A percentile compares a stretch with the other conserved stretches of the same genome.
These are phyloP conservation scores for Caenorhabditis briggsae DNA, from an alignment of 1,140 invertebrate genomes.

Conservation along the genomic window DNA sequence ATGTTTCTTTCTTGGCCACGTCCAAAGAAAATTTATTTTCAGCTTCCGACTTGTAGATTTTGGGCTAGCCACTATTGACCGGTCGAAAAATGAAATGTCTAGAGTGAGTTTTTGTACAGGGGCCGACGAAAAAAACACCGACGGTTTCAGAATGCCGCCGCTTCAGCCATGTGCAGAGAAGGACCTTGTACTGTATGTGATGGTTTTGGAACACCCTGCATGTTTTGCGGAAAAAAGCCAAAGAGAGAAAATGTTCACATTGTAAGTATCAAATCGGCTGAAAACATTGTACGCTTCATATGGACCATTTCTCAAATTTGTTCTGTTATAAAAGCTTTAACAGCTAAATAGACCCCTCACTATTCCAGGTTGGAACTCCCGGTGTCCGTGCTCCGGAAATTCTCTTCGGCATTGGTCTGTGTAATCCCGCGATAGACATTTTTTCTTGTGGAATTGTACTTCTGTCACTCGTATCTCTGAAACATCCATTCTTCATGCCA, in stretches of 20 bases:
- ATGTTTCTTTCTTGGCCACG: neutral
- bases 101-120: neutral
- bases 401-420: neutral
- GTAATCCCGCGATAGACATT: neutral
- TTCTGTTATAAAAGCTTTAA: no score
- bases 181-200: neutral
- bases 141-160: neutral
- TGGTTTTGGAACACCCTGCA: neutral
- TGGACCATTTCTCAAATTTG: neutral
- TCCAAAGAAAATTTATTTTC: neutral
- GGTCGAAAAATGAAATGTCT: conserved; percentile 11
- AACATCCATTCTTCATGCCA: conserved; percentile 41
- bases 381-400: conserved; percentile 37
- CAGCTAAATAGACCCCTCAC: no score
- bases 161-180: neutral
- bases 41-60: conserved; percentile 40
- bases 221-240: conserved; percentile 28
- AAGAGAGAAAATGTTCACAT: conserved; percentile 27
- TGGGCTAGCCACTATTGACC: conserved; percentile 1
- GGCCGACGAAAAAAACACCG: neutral
- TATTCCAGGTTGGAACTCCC: conserved; percentile 8
- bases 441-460: conserved; percentile 39
- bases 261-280: neutral
- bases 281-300: neutral
- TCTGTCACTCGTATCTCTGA: conserved; percentile 8